Base-by-base conservation (phyloP, 2,113 vertebrate genomes). In the Lates calcarifer region DNA sequence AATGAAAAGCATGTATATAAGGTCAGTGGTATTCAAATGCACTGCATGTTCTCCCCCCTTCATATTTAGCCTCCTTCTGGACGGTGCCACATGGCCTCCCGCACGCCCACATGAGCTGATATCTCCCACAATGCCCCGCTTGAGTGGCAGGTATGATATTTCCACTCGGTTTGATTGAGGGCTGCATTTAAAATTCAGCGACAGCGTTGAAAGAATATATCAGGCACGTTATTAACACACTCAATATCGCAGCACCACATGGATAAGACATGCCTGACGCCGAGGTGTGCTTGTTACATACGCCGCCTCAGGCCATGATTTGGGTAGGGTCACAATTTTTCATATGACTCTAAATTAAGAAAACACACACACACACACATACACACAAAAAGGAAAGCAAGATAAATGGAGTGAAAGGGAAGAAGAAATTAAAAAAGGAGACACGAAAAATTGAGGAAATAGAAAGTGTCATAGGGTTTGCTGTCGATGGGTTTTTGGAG, bases 91-190 rank as follows among this genome's bases (percentile, higher is more conserved):
- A 6, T 24, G 81, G 55, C 71, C 86, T 70, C 58, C 55, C 17
- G 41, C 62, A 13, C 11, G 1, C 68, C 78, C 39, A 10, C 15
- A 14, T 49, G 67, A 81, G 60, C 66, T 1, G 29, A 71, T 43
- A 70, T 82, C 83, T 88, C 80, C 85, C 83, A 85, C 47, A 83
- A 86, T 62, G 57, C 78, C 45, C 18, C 0, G 39, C 35, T 78
- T 91, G 90, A 93, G 70, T 91, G 92, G 58, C 91, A 91, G 89
- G 72, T 86, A 51, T 85, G 90, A 78, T 87, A 92, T 91, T 91
- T 88, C 78, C 78, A 41, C 43, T 41, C n/a, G 5, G 24, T 76
- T 71, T 90, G 86, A 92, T 71, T 85, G 79, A 87, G 74, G 57
- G 57, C 53, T 76, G 79, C 68, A 62, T 91, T 90, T 87, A 73